Conservation (phyloP, 2,888 invertebrate species). For the Rhogogaster chlorosoma region DNA sequence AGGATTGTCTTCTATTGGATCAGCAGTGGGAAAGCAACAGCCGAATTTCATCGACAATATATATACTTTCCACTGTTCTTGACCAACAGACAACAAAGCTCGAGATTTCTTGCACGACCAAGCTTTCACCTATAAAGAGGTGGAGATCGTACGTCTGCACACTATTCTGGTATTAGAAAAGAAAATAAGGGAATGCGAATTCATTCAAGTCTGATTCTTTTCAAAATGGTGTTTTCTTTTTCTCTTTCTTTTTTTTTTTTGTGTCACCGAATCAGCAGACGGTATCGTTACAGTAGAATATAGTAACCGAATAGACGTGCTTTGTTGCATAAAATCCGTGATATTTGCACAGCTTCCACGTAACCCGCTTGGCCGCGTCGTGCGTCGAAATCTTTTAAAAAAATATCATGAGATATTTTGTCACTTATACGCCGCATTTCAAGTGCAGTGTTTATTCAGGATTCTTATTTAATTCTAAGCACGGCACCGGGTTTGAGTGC, state of each 20-base stretch:
- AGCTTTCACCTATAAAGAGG: not conserved
- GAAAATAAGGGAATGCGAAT: not conserved
- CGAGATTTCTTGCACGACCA: not conserved
- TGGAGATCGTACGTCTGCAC: not conserved
- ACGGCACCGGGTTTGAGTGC: constrained; percentile 18
- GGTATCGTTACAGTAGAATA: not conserved
- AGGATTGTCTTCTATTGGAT: not conserved
- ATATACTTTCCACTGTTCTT: constrained; percentile 1
- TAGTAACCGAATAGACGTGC: constrained; percentile 1
- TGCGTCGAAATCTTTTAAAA: constrained; percentile 42
- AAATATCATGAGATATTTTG: constrained; percentile 47
- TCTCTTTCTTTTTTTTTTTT: not conserved
- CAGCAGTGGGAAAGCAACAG: not conserved
- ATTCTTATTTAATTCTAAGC: constrained; percentile 48
- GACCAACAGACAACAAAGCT: not conserved
- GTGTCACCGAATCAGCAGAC: not conserved
- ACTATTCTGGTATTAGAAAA: not conserved
- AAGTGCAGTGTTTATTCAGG: constrained; percentile 52
- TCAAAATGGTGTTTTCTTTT: not conserved
- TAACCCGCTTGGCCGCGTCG: constrained; percentile 26
- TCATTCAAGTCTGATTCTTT: not conserved
- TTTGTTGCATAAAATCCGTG: constrained; percentile 43
- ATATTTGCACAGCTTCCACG: constrained; percentile 52
- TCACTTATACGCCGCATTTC: constrained; percentile 35
- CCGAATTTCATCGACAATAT: not conserved